Evolutionary conservation across 1,140 invertebrate genomes (phyloP), one percentile per base, ranked within the genome.

Genomic region (Drosophila arawakana): DNA sequence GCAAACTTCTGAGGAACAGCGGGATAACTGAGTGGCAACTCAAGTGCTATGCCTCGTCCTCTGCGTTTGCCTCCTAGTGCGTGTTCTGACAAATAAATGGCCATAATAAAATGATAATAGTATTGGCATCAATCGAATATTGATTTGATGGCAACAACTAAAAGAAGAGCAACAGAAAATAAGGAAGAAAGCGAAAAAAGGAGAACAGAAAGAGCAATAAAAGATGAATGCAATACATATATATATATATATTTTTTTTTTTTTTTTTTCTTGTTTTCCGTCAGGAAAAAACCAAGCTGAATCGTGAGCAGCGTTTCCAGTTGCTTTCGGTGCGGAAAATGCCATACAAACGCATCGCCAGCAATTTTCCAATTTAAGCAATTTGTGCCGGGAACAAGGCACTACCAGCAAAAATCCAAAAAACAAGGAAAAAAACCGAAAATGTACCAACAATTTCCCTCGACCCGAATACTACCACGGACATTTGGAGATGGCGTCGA

Each of bases 31-130:
- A 63, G 30, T 65, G 73, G 60, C 43, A 67, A 67, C 67, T 73
- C 66, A 75, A 78, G 68, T 46, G 49, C 25, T 43, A 39, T 55
- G 49, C 13, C 54, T 67, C 6, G 25, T 0, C 25, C 6, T 30
- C 25, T 30, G 25, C 25, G 3, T 30, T 6, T 3, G 49, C 13
- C 54, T 67, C 37, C 70, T 52, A 46, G 54, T 73, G 54, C 15
- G 47, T 49, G 43, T 68, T 11, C 71, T 73, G 57, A 68, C 78
- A 89, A 89, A 89, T 84, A 84, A 89, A 89, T 89, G 84, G 62
- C 86, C 84, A 89, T 89, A 89, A 89, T 89, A 89, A 89, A 88
- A 89, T 81, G 84, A 89, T 89, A 89, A 89, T 89, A 72, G 84
- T 80, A 78, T 82, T 89, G 78, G 84, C 84, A 89, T 89, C 84